Percentiles rank a stretch among this genome's conserved stretches.
These are phyloP conservation scores for Danio albolineatus DNA, from an alignment of 2,797 vertebrate species.

Conservation along the genomic window DNA sequence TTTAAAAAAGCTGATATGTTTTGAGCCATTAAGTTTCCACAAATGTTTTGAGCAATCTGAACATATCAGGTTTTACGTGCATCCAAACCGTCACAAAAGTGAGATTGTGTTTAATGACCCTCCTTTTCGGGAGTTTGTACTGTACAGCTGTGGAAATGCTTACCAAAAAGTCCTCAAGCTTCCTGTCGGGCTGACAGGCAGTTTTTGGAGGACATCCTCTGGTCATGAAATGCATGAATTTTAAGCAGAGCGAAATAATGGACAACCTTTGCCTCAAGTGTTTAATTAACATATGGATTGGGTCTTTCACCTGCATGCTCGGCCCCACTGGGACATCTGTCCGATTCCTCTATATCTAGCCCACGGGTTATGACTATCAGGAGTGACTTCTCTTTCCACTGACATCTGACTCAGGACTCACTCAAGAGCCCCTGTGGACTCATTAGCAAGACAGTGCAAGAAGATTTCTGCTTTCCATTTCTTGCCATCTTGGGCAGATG, in stretches of 20 bases:
- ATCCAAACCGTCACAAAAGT: constrained; percentile 5
- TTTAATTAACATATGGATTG: constrained; percentile 53
- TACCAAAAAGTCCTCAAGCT: constrained; percentile 28
- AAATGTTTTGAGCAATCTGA: too few relatives aligned
- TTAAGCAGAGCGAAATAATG: constrained; percentile 39
- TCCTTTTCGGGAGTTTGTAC: constrained; percentile 25
- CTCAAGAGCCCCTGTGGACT: constrained; percentile 56
- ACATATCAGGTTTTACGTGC: too few relatives aligned
- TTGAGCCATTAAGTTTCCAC: too few relatives aligned
- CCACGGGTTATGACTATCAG: constrained; percentile 47
- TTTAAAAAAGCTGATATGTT: too few relatives aligned
- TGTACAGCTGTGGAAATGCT: constrained; percentile 27
- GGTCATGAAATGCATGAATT: constrained; percentile 26
- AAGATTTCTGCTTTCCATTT: constrained; percentile 32
- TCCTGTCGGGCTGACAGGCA: constrained; percentile 21
- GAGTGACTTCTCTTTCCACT: constrained; percentile 46
- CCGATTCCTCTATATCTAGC: constrained; percentile 38
- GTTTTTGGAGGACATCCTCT: constrained; percentile 20
- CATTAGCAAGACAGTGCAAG: constrained; percentile 48
- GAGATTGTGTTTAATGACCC: constrained; percentile 29
- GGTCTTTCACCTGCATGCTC: constrained; percentile 34
- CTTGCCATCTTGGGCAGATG: constrained; percentile 35
- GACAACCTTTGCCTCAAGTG: constrained; percentile 44
- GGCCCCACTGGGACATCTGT: constrained; percentile 45
- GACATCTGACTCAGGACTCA: constrained; percentile 46